Evolutionary conservation across 2,113 vertebrate species (phyloP).

Genomic region (Sus scrofa): DNA sequence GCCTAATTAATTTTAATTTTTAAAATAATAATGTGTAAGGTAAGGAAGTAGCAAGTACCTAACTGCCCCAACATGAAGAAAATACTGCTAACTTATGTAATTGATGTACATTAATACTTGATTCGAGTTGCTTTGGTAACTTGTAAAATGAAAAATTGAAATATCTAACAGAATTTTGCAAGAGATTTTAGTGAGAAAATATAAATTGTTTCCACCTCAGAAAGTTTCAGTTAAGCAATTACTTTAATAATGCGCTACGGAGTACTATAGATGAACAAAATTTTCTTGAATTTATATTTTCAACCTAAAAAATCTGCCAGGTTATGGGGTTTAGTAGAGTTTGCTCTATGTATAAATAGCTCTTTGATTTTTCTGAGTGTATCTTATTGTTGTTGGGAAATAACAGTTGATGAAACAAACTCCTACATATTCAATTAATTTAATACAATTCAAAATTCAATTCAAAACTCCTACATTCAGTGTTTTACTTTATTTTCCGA

Average conservation of each 20-base stretch:
- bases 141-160: slow-evolving; percentile 54
- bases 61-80: not conserved
- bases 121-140: slow-evolving; percentile 26
- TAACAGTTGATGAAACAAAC: slow-evolving; percentile 37
- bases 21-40: not conserved
- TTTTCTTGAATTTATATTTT: slow-evolving; percentile 39
- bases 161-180: not conserved
- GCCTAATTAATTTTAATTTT: slow-evolving; percentile 8
- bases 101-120: not conserved
- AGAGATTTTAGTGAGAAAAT: slow-evolving; percentile 12
- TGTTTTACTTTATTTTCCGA: slow-evolving; percentile 46
- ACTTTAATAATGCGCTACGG: not conserved
- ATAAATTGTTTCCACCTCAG: not conserved
- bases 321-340: not conserved
- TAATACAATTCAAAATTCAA: slow-evolving; percentile 1
- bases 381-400: not conserved
- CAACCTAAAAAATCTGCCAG: not conserved
- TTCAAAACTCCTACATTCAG: not conserved
- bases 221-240: not conserved
- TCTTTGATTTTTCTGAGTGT: not conserved
- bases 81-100: not conserved
- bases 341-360: not conserved
- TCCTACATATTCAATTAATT: not conserved
- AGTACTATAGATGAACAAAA: not conserved
- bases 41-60: not conserved